phyloP scores from a whole-genome alignment of 2,797 vertebrate species.

The Loris lydekkerianus region DNA sequence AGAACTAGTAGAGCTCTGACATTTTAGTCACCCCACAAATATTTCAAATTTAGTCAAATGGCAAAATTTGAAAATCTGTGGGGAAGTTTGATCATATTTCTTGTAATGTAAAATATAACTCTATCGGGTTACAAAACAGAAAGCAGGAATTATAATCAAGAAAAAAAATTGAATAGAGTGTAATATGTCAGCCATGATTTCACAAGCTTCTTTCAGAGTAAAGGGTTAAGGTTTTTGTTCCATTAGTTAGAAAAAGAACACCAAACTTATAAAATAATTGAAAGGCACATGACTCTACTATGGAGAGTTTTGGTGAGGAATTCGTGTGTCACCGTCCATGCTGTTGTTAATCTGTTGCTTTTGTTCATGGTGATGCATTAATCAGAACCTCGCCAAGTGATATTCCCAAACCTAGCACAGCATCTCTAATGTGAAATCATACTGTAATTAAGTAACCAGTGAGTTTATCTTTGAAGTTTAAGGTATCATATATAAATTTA shows the following conservation, averaged over 20 bases:
- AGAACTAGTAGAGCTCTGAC: conserved; percentile 67
- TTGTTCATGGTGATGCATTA: conserved; percentile 79
- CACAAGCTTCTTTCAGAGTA: conserved; percentile 83
- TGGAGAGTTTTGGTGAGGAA: conserved; percentile 73
- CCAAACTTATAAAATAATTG: conserved; percentile 84
- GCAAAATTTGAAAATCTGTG: conserved; percentile 71
- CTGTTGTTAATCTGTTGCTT: conserved; percentile 83
- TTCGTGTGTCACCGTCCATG: conserved; percentile 67
- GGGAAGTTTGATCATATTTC: conserved; percentile 49
- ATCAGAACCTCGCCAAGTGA: conserved; percentile 81
- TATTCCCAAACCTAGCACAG: conserved; percentile 80
- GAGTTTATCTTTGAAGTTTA: conserved; percentile 67
- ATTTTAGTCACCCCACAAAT: conserved; percentile 53
- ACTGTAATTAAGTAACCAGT: conserved; percentile 79
- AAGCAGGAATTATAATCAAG: conserved; percentile 19
- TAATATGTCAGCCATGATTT: conserved; percentile 82
- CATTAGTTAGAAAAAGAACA: conserved; percentile 78
- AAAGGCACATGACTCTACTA: conserved; percentile 81
- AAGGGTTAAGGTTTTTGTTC: conserved; percentile 82
- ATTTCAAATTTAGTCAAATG: background rate
- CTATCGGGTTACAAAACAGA: conserved; percentile 41
- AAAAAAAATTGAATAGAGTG: conserved; percentile 64
- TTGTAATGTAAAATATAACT: conserved; percentile 74
- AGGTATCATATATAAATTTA: conserved; percentile 4
- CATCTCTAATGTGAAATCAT: conserved; percentile 73